Conservation (phyloP, 2,797 vertebrate species). For the Clarias laeviceps region DNA sequence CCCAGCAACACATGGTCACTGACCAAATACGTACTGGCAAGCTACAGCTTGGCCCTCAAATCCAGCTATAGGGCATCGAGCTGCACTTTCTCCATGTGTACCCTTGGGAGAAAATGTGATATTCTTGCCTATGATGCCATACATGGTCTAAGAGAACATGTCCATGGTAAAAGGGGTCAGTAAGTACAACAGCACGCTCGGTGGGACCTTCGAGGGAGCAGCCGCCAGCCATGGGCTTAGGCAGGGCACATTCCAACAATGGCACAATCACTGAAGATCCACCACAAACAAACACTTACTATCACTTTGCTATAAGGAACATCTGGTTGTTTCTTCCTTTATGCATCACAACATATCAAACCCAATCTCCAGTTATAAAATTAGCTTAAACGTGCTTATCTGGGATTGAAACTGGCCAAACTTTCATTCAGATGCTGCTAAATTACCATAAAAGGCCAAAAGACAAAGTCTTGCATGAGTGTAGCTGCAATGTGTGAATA, state of each 20-base stretch:
- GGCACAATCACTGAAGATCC: conserved; percentile 22
- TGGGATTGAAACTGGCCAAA: neutral
- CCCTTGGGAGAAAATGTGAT: conserved; percentile 17
- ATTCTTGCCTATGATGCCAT: conserved; percentile 22
- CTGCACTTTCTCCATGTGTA: neutral
- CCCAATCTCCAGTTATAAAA: neutral
- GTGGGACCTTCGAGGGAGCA: conserved; percentile 56
- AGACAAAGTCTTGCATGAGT: neutral
- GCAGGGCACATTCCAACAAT: conserved; percentile 60
- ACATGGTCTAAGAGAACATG: conserved; percentile 13
- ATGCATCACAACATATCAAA: neutral
- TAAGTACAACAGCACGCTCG: conserved; percentile 34
- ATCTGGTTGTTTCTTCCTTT: neutral
- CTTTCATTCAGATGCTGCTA: neutral
- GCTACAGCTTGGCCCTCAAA: neutral
- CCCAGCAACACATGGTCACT: neutral
- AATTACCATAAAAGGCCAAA: conserved; percentile 12
- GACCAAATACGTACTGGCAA: neutral
- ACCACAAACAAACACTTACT: conserved; percentile 40
- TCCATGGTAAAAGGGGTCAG: conserved; percentile 26
- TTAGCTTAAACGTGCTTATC: neutral
- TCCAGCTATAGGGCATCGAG: neutral
- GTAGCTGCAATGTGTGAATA: neutral
- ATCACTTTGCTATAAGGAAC: neutral
- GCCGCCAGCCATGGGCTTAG: conserved; percentile 61